These are phyloP conservation scores for Sebastes jordani DNA, from an alignment of 2,797 vertebrate genomes.

Conservation along the genomic window DNA sequence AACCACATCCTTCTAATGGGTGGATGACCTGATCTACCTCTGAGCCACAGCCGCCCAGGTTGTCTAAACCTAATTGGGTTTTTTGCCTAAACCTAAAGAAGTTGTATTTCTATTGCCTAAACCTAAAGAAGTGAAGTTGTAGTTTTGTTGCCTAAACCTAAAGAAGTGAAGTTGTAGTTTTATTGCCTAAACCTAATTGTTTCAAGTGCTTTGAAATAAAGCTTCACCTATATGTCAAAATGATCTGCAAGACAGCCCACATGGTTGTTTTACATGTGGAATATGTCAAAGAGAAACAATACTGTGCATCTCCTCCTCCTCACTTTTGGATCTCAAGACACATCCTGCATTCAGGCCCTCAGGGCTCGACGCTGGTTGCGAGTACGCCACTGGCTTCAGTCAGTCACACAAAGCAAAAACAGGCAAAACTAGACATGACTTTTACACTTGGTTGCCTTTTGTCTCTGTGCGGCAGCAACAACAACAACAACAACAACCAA, in stretches of 20 bases:
- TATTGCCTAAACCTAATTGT: too few relatives aligned
- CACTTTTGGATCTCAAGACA: conserved; percentile 43
- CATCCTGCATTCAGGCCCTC: conserved; percentile 63
- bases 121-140: too few relatives aligned
- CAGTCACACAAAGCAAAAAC: conserved; percentile 65
- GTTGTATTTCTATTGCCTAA: too few relatives aligned
- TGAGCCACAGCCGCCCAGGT: too few relatives aligned
- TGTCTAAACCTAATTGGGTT: too few relatives aligned
- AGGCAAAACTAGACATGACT: conserved; percentile 66
- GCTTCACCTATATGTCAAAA: not conserved
- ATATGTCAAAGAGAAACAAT: conserved; percentile 4
- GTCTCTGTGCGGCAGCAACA: conserved; percentile 39
- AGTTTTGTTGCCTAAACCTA: too few relatives aligned
- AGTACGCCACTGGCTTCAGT: conserved; percentile 59
- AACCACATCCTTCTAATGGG: too few relatives aligned
- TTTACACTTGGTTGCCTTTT: conserved; percentile 61
- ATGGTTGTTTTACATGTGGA: not conserved
- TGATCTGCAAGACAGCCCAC: not conserved
- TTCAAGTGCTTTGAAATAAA: not conserved
- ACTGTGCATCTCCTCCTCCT: conserved; percentile 32
- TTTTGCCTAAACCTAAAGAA: too few relatives aligned
- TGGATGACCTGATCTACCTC: too few relatives aligned
- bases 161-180: too few relatives aligned
- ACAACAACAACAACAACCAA: conserved; percentile 13
- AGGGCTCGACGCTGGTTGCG: conserved; percentile 41